phyloP scores from a whole-genome alignment of 2,797 vertebrate genomes.

The Onychomys arenicola region DNA sequence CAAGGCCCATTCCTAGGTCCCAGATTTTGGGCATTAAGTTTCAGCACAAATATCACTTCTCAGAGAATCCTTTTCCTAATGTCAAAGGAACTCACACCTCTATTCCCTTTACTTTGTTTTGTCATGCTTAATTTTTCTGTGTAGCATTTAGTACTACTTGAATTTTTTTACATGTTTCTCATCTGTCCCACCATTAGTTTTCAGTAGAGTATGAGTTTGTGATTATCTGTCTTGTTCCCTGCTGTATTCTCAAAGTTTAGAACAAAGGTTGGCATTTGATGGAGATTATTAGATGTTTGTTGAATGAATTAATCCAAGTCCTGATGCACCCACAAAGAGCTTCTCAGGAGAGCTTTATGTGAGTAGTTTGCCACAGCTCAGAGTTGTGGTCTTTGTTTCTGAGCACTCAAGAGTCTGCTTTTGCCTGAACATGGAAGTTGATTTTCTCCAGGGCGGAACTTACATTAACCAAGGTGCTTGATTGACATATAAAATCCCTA shows the following conservation, averaged over 20 bases:
- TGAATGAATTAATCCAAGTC: conserved; percentile 18
- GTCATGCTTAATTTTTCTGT: background rate
- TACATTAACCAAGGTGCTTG: background rate
- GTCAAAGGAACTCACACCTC: background rate
- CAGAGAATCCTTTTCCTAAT: background rate
- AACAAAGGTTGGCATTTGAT: conserved; percentile 29
- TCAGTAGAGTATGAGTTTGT: conserved; percentile 7
- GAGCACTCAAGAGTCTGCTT: conserved; percentile 38
- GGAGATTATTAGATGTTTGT: conserved; percentile 33
- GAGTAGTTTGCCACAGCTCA: conserved; percentile 13
- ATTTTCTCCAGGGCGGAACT: conserved; percentile 3
- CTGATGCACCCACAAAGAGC: background rate
- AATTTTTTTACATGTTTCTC: background rate
- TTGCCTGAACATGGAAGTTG: background rate
- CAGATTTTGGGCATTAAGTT: background rate
- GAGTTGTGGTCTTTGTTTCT: background rate
- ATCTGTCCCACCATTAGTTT: background rate
- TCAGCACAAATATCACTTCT: background rate
- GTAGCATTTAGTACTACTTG: background rate
- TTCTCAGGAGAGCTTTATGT: background rate
- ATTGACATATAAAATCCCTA: conserved; percentile 13
- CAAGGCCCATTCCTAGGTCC: background rate
- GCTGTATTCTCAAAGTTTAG: background rate
- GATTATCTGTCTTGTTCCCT: background rate
- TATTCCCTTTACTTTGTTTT: background rate